Conservation (phyloP, 2,113 vertebrate species). For the Verasper variegatus region DNA sequence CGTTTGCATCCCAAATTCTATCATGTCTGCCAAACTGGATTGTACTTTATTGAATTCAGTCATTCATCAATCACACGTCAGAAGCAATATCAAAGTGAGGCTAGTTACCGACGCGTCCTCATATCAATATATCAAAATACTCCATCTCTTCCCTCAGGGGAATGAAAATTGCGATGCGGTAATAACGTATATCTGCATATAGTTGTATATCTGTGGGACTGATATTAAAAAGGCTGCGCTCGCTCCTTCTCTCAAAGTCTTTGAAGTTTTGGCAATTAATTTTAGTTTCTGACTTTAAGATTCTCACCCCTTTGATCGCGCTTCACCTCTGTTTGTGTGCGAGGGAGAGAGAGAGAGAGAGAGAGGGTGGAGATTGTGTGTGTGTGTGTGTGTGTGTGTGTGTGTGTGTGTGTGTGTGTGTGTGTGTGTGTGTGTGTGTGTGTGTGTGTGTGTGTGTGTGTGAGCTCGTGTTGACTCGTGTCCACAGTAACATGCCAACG, state of each 20-base stretch:
- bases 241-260: conserved; percentile 4
- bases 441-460: conserved; percentile 10
- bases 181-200: conserved; percentile 59
- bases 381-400: conserved; percentile 12
- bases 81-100: conserved; percentile 55
- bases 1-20: conserved; percentile 69
- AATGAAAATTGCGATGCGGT: conserved; percentile 28
- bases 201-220: conserved; percentile 3
- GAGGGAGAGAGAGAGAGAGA: no score
- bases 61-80: conserved; percentile 59
- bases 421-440: conserved; percentile 15
- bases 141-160: conserved; percentile 35
- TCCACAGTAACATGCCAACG: conserved; percentile 57
- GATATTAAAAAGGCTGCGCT: conserved; percentile 40
- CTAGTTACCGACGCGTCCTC: conserved; percentile 45
- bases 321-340: conserved; percentile 1
- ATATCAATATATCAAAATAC: conserved; percentile 34
- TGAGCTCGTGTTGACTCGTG: conserved; percentile 32
- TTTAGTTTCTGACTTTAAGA: background rate
- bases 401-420: conserved; percentile 5
- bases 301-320: conserved; percentile 22
- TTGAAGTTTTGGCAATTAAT: background rate
- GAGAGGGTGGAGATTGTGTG: background rate
- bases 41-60: conserved; percentile 61
- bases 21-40: conserved; percentile 40